Conservation (phyloP, 2,113 vertebrate genomes). For the Solea senegalensis region DNA sequence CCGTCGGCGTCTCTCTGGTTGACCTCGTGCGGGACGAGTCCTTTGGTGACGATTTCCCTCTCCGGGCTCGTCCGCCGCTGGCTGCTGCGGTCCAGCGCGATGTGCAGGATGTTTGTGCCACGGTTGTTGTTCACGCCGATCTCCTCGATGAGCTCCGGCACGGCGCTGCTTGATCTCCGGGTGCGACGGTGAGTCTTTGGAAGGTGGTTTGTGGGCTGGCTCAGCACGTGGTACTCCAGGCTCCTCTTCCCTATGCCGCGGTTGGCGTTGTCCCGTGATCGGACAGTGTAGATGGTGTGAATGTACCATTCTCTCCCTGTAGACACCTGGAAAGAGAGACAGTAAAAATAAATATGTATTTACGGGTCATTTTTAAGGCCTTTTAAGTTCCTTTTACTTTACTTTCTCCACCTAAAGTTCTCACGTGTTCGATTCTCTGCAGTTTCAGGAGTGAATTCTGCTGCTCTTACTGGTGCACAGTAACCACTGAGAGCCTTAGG, state of each 20-base stretch:
- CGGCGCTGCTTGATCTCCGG: slow-evolving; percentile 75
- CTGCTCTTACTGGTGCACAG: no score
- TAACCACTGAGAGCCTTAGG: no score
- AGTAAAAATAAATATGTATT: neutral
- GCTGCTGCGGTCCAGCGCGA: slow-evolving; percentile 82
- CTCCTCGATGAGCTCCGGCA: slow-evolving; percentile 73
- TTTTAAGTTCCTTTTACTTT: no score
- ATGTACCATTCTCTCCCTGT: slow-evolving; percentile 95
- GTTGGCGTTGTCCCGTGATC: slow-evolving; percentile 85
- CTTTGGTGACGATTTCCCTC: slow-evolving; percentile 63
- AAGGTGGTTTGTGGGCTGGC: slow-evolving; percentile 34
- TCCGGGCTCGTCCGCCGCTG: slow-evolving; percentile 69
- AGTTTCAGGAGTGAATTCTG: no score
- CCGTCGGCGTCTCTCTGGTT: slow-evolving; percentile 58
- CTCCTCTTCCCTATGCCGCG: slow-evolving; percentile 91
- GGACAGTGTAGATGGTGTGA: slow-evolving; percentile 94
- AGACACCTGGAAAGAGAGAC: slow-evolving; percentile 82
- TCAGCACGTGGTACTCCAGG: slow-evolving; percentile 83
- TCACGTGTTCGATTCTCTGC: no score
- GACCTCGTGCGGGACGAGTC: slow-evolving; percentile 78
- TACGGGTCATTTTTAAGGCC: neutral
- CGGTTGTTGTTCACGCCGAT: slow-evolving; percentile 86
- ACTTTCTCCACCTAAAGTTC: no score
- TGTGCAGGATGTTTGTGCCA: slow-evolving; percentile 94
- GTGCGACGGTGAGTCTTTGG: slow-evolving; percentile 38